Evolutionary conservation across 1,140 invertebrate genomes (phyloP).

Genomic region (Brachionus asplanchnoidis): DNA sequence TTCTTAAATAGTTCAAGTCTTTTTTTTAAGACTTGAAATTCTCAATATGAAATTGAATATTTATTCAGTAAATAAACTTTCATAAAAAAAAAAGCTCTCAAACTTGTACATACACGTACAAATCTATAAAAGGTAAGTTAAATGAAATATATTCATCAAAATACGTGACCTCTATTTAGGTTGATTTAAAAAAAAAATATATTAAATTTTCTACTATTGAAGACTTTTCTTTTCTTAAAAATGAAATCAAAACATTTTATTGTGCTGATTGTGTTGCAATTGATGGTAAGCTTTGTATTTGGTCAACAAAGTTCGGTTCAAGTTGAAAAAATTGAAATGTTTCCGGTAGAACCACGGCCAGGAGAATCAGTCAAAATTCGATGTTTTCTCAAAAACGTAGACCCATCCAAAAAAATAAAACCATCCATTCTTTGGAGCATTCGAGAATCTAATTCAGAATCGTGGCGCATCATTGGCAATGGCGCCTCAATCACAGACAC

Average conservation of each 20-base stretch:
- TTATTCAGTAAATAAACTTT: too few species aligned
- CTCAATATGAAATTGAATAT: too few species aligned
- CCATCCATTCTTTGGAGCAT: constrained; percentile 38
- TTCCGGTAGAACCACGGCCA: constrained; percentile 3
- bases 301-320: constrained; percentile 38
- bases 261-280: background rate
- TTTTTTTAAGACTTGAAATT: too few species aligned
- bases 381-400: constrained; percentile 39
- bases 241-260: background rate
- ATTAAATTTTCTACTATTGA: background rate
- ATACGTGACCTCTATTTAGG: background rate
- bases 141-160: background rate
- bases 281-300: background rate
- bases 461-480: constrained; percentile 35
- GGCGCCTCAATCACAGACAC: constrained; percentile 39
- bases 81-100: background rate
- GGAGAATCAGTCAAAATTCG: constrained; percentile 40
- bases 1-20: too few species aligned
- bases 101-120: background rate
- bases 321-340: constrained; percentile 40
- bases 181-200: background rate
- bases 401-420: constrained; percentile 32
- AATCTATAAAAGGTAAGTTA: background rate
- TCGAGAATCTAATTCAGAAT: background rate
- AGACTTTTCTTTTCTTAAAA: background rate